Percentiles rank a stretch among this genome's conserved stretches.
phyloP scores from a whole-genome alignment of 2,113 vertebrate species.

The Sus scrofa region DNA sequence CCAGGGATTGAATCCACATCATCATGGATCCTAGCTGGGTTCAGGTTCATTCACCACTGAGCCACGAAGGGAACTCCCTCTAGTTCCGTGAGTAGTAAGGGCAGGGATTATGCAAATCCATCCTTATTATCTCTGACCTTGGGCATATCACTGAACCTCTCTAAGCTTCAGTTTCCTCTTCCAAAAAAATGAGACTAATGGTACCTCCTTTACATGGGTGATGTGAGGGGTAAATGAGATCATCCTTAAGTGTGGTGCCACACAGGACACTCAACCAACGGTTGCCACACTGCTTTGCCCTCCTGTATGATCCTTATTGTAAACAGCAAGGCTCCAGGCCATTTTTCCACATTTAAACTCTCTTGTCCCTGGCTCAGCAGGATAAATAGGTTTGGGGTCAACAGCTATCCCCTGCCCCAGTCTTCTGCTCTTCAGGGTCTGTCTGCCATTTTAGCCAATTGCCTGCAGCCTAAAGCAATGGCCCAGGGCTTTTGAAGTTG shows the following conservation, averaged over 20 bases:
- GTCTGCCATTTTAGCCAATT: background rate
- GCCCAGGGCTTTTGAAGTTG: slow-evolving; percentile 62
- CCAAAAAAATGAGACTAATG: background rate
- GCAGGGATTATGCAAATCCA: background rate
- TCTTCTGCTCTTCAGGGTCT: background rate
- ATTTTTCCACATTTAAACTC: background rate
- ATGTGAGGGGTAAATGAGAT: too few species aligned
- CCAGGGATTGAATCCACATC: too few species aligned
- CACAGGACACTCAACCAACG: rapidly evolving
- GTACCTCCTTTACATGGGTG: background rate
- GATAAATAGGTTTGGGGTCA: background rate
- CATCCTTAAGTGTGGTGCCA: too few species aligned
- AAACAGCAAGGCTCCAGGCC: background rate
- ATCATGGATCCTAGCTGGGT: too few species aligned
- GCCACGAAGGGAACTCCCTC: background rate
- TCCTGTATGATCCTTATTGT: background rate
- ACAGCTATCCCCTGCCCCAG: background rate
- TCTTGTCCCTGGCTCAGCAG: background rate
- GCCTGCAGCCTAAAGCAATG: background rate
- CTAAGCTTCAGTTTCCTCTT: background rate
- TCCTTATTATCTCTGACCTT: background rate
- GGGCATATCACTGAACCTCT: background rate
- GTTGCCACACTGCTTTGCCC: background rate
- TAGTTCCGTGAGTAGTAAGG: background rate
- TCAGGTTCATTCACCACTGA: too few species aligned